A percentile compares a stretch with the other conserved stretches of the same genome.
These are phyloP conservation scores for Sitodiplosis mosellana DNA, from an alignment of 1,140 invertebrate genomes.

Conservation along the genomic window DNA sequence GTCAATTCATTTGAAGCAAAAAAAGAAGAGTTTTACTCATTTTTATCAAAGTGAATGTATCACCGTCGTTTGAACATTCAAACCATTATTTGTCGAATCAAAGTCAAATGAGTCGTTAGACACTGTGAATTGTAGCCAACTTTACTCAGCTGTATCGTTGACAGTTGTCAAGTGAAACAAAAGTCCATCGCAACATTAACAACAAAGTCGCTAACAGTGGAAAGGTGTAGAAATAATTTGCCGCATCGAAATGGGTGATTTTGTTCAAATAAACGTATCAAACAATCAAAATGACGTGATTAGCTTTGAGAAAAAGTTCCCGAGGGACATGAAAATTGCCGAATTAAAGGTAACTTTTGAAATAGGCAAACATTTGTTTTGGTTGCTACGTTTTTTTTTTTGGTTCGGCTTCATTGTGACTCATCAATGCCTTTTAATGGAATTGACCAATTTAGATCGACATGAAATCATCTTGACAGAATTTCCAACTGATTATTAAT, in stretches of 20 bases:
- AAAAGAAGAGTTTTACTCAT: too few species aligned
- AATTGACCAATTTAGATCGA: conserved; percentile 6
- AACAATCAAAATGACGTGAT: conserved; percentile 49
- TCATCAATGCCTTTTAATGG: conserved; percentile 3
- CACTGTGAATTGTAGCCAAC: neutral
- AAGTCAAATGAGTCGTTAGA: too few species aligned
- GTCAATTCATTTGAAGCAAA: too few species aligned
- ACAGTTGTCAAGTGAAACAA: neutral
- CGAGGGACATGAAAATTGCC: conserved; percentile 54
- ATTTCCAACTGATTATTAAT: conserved; percentile 9
- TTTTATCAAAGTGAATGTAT: too few species aligned
- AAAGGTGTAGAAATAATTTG: too few species aligned
- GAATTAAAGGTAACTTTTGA: conserved; percentile 40
- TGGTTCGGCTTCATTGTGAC: neutral
- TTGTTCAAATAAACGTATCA: conserved; percentile 58
- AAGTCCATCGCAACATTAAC: neutral
- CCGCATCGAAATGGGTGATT: conserved; percentile 6
- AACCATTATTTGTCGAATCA: too few species aligned
- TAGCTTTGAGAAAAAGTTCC: conserved; percentile 59
- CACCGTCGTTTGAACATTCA: too few species aligned
- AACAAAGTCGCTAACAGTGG: too few species aligned
- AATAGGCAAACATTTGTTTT: neutral
- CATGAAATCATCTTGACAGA: conserved; percentile 3
- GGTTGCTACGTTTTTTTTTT: too few species aligned
- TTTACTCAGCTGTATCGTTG: neutral